Conservation (phyloP, 2,797 vertebrate species). For the Sebastiscus albofasciatus region DNA sequence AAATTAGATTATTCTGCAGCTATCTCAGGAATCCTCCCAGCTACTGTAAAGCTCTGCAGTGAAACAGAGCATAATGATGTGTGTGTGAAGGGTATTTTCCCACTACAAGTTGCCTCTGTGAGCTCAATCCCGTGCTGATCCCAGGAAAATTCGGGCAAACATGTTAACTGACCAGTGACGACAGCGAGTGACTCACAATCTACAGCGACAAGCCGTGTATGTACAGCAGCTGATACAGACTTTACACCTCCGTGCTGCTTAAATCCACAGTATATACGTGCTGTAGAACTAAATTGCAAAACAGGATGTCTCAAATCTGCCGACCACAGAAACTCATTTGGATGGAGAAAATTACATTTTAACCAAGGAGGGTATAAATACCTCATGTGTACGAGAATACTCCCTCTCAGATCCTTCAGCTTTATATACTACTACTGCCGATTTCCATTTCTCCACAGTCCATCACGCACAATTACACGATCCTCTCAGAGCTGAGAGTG, state of each 20-base stretch:
- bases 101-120: slow-evolving; percentile 65
- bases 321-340: slow-evolving; percentile 33
- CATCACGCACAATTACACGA: slow-evolving; percentile 22
- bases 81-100: slow-evolving; percentile 52
- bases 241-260: slow-evolving; percentile 43
- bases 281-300: slow-evolving; percentile 42
- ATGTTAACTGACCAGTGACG: slow-evolving; percentile 63
- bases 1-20: slow-evolving; percentile 35
- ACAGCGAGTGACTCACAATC: slow-evolving; percentile 52
- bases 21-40: slow-evolving; percentile 43
- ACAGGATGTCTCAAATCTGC: slow-evolving; percentile 34
- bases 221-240: slow-evolving; percentile 22
- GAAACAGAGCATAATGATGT: slow-evolving; percentile 31
- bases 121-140: slow-evolving; percentile 61
- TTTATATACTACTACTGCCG: slow-evolving; percentile 4
- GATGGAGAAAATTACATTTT: slow-evolving; percentile 29
- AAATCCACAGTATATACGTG: slow-evolving; percentile 19
- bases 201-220: slow-evolving; percentile 1
- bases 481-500: background rate
- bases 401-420: background rate
- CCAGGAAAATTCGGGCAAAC: slow-evolving; percentile 67
- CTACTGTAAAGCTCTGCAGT: slow-evolving; percentile 40
- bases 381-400: slow-evolving; percentile 16
- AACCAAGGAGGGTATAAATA: slow-evolving; percentile 29
- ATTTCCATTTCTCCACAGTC: slow-evolving; percentile 37